These are phyloP conservation scores for Micrasema longulum DNA, from an alignment of 1,140 invertebrate genomes.

Conservation along the genomic window DNA sequence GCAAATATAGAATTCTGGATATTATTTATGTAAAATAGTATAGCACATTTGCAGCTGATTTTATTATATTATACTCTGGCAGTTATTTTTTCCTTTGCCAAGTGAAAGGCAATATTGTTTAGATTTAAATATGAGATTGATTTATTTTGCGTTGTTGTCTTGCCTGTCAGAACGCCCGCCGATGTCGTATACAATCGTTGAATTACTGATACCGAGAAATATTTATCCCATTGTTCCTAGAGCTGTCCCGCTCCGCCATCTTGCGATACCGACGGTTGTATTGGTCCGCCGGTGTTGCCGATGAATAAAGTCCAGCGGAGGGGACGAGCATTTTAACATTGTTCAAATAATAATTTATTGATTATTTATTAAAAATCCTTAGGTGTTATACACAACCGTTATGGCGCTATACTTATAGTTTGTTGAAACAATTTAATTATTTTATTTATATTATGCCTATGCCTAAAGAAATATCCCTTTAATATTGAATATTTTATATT, in stretches of 20 bases:
- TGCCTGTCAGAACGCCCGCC: slow-evolving; percentile 11
- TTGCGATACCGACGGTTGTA: background rate
- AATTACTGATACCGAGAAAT: background rate
- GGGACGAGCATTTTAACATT: slow-evolving; percentile 14
- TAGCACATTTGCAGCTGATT: too few species aligned
- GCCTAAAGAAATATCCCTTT: slow-evolving; percentile 30
- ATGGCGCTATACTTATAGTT: slow-evolving; percentile 42
- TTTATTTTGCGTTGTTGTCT: slow-evolving; percentile 25
- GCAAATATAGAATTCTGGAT: too few species aligned
- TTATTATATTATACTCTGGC: too few species aligned
- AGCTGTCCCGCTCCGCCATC: slow-evolving; percentile 2
- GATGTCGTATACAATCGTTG: slow-evolving; percentile 6
- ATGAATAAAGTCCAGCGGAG: too few species aligned
- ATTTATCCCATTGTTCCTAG: slow-evolving; percentile 24
- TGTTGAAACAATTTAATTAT: slow-evolving; percentile 42
- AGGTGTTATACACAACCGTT: slow-evolving; percentile 38
- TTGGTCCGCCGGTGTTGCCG: too few species aligned
- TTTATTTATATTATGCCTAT: slow-evolving; percentile 18
- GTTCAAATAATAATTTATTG: slow-evolving; percentile 40
- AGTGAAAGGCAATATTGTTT: background rate
- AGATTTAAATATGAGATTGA: slow-evolving; percentile 5
- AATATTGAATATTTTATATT: slow-evolving; percentile 34
- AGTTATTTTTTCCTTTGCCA: too few species aligned
- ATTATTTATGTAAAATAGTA: too few species aligned
- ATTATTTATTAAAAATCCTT: slow-evolving; percentile 41